Evolutionary conservation across 2,888 invertebrate species (phyloP).

Genomic region (Epirrita christyi): DNA sequence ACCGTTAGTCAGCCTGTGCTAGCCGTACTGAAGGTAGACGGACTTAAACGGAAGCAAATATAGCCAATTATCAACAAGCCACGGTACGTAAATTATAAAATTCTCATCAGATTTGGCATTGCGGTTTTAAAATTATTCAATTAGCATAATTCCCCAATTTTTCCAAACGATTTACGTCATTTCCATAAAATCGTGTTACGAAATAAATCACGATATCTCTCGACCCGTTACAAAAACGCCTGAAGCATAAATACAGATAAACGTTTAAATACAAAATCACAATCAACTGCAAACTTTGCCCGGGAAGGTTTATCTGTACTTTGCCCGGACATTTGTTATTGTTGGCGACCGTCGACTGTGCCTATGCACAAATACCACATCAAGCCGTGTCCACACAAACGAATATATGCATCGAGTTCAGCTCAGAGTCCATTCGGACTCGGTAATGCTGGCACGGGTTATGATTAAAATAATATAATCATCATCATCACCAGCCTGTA

Average conservation of each 20-base stretch:
- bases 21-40: too few relatives aligned
- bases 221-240: conserved; percentile 19
- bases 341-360: conserved; percentile 32
- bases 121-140: neutral
- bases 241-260: conserved; percentile 19
- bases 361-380: conserved; percentile 18
- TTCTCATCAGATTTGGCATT: neutral
- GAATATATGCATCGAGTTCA: neutral
- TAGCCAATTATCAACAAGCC: neutral
- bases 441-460: too few relatives aligned
- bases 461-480: too few relatives aligned
- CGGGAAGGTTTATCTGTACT: conserved; percentile 46
- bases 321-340: conserved; percentile 48
- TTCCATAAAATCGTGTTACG: conserved; percentile 21
- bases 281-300: conserved; percentile 44
- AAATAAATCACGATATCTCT: conserved; percentile 25
- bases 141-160: conserved; percentile 18
- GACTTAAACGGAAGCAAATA: too few relatives aligned
- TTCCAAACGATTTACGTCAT: conserved; percentile 17
- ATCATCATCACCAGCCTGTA: too few relatives aligned
- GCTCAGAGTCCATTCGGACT: too few relatives aligned
- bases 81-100: neutral
- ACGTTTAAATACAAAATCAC: conserved; percentile 40
- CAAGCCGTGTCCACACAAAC: neutral
- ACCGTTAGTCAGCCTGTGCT: too few relatives aligned